Base-by-base conservation (phyloP, 2,797 vertebrate genomes). In the Acropternis orthonyx region DNA sequence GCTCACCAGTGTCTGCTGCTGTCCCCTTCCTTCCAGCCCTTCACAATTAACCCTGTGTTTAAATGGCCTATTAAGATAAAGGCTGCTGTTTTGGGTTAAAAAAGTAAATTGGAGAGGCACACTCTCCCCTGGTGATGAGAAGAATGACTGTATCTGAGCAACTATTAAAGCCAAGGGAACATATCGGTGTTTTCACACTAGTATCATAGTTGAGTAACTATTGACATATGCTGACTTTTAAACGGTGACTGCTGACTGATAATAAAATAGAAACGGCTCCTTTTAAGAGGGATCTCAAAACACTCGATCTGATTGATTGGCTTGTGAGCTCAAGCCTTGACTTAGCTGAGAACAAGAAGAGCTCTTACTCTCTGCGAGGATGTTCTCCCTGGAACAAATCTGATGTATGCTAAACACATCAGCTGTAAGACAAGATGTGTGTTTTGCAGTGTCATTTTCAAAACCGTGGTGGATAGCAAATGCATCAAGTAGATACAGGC, bases 151-250 rank as follows among this genome's bases (percentile, higher is more conserved):
- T 58, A 5, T 91, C 68, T 93, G 87, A 95, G 79, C 81, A 91
- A 65, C 93, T 95, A 68, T 59, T 79, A 51, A 54, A 76, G 56
- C 44, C 56, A 14, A 83, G 73, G 66, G 37, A 95, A 72, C 28
- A 18, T 80, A 58, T 66, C 80, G 61, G 36, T 83, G 56, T 91
- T 93, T 92, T 97, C 82, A 68, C 82, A 91, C 72, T 52, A 83
- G 30, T 58, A 12, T 65, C n/a, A 0, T 67, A 68, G 86, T 80
- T 94, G 86, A 61, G 26, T 93, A 93, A 92, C 91, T 94, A 19
- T 74, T 91, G 93, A 89, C 81, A 91, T 91, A 77, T 88, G 72
- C 91, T 92, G 91, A 78, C 95, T 96, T 92, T 71, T 79, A 80
- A 79, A 80, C 0, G 19, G 61, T 66, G 88, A 54, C 61, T 91